Percentiles rank a stretch among this genome's conserved stretches.
Conservation (phyloP, 2,888 invertebrate species). For the Ennomos quercinarius region DNA sequence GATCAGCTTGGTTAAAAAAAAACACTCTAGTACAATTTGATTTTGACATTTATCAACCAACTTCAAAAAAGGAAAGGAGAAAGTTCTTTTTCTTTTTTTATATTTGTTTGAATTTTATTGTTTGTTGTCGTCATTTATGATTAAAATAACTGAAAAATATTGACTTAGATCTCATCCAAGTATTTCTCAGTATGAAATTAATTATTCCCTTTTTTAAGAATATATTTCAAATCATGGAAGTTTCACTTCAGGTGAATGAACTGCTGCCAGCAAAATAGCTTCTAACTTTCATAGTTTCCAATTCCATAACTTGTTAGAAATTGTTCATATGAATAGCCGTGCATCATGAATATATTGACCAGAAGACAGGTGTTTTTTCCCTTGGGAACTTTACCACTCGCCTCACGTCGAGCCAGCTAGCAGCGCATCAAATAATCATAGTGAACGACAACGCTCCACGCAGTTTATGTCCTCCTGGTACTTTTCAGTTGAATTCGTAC, state of each 20-base stretch:
- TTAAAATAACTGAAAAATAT: no score
- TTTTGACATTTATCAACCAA: no score
- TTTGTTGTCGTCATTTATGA: no score
- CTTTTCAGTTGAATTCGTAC: slow-evolving; percentile 15
- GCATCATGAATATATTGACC: slow-evolving; percentile 44
- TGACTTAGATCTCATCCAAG: no score
- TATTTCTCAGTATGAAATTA: no score
- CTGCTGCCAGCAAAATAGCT: slow-evolving; percentile 2
- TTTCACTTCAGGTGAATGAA: slow-evolving; percentile 1
- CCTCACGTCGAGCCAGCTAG: slow-evolving; percentile 40
- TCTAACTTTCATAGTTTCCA: slow-evolving; percentile 16
- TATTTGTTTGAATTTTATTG: no score
- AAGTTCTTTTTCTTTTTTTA: no score
- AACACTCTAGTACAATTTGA: no score
- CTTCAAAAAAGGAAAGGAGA: no score
- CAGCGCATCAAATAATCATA: slow-evolving; percentile 42
- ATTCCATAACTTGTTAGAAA: slow-evolving; percentile 16
- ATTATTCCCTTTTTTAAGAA: no score
- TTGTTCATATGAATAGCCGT: slow-evolving; percentile 12
- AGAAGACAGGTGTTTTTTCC: slow-evolving; percentile 58
- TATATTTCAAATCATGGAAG: not conserved
- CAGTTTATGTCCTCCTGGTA: slow-evolving; percentile 44
- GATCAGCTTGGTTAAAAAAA: no score
- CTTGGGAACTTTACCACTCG: slow-evolving; percentile 49
- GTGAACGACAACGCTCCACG: slow-evolving; percentile 28